phyloP scores from a whole-genome alignment of 2,113 vertebrate species.

The Periophthalmus modestus region DNA sequence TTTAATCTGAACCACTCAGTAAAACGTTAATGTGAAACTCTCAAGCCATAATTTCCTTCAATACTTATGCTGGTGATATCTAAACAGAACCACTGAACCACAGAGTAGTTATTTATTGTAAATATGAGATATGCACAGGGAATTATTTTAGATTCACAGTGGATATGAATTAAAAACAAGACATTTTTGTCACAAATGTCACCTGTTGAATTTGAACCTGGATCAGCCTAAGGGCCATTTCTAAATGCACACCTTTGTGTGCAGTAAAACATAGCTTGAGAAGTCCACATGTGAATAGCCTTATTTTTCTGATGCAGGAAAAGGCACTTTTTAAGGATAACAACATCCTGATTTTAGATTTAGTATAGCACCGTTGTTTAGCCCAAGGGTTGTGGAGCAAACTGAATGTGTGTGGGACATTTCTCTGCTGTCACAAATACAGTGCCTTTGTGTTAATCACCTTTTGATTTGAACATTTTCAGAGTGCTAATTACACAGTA shows the following conservation, averaged over 20 bases:
- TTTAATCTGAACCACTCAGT: slow-evolving; percentile 68
- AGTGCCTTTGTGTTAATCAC: slow-evolving; percentile 78
- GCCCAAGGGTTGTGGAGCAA: slow-evolving; percentile 73
- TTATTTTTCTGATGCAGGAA: slow-evolving; percentile 81
- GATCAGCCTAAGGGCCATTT: slow-evolving; percentile 27
- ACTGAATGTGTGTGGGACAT: slow-evolving; percentile 41
- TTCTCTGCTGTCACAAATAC: slow-evolving; percentile 67
- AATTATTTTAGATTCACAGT: slow-evolving; percentile 20
- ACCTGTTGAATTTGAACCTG: neutral
- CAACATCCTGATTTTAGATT: slow-evolving; percentile 63
- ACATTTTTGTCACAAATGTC: neutral
- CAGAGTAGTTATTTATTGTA: slow-evolving; percentile 32
- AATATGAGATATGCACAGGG: slow-evolving; percentile 28
- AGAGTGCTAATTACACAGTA: slow-evolving; percentile 56
- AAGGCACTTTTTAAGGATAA: slow-evolving; percentile 79
- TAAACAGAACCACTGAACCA: slow-evolving; percentile 19
- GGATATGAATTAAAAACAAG: slow-evolving; percentile 18
- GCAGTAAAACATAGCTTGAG: slow-evolving; percentile 18
- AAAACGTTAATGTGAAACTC: slow-evolving; percentile 47
- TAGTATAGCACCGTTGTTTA: slow-evolving; percentile 83
- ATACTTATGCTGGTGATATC: slow-evolving; percentile 35
- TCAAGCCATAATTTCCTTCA: slow-evolving; percentile 55
- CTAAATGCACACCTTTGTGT: slow-evolving; percentile 26
- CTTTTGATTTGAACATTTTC: slow-evolving; percentile 48
- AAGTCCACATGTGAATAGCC: slow-evolving; percentile 43